Evolutionary conservation across 2,888 invertebrate species (phyloP).

Genomic region (Acleris laterana): DNA sequence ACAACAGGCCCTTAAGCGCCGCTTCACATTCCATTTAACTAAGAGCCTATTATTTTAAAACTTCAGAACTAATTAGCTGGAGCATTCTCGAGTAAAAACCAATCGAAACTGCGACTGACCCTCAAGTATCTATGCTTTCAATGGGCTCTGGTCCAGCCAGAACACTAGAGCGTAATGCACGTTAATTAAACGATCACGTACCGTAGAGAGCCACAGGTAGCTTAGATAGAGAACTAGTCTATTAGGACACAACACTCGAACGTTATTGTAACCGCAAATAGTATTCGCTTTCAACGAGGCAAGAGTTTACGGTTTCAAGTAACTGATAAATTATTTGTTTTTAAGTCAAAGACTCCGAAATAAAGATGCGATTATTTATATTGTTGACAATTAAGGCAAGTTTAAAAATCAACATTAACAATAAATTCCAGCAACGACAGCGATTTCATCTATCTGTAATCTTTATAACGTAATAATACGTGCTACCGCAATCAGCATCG

Average conservation of each 20-base stretch:
- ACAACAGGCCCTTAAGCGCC: too few relatives aligned
- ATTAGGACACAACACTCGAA: slow-evolving; percentile 22
- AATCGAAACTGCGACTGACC: neutral
- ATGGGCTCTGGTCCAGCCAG: neutral
- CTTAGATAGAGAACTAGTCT: slow-evolving; percentile 22
- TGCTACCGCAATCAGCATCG: slow-evolving; percentile 22
- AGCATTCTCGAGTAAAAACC: neutral
- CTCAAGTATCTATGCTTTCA: neutral
- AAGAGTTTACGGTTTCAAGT: slow-evolving; percentile 1
- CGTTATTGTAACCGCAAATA: slow-evolving; percentile 28
- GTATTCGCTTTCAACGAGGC: slow-evolving; percentile 25
- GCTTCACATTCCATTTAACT: too few relatives aligned
- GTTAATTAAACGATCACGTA: slow-evolving; percentile 19
- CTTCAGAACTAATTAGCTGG: too few relatives aligned
- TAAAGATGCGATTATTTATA: too few relatives aligned
- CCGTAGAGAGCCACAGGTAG: slow-evolving; percentile 22
- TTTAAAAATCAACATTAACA: neutral
- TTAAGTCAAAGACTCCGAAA: too few relatives aligned
- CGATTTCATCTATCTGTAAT: neutral
- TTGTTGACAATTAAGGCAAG: too few relatives aligned
- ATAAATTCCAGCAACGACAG: too few relatives aligned
- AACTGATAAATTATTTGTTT: too few relatives aligned
- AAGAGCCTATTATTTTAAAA: too few relatives aligned
- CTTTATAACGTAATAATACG: slow-evolving; percentile 13
- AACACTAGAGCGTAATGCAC: slow-evolving; percentile 15